Conservation (phyloP, 2,888 invertebrate species). For the Halocaridina rubra region DNA sequence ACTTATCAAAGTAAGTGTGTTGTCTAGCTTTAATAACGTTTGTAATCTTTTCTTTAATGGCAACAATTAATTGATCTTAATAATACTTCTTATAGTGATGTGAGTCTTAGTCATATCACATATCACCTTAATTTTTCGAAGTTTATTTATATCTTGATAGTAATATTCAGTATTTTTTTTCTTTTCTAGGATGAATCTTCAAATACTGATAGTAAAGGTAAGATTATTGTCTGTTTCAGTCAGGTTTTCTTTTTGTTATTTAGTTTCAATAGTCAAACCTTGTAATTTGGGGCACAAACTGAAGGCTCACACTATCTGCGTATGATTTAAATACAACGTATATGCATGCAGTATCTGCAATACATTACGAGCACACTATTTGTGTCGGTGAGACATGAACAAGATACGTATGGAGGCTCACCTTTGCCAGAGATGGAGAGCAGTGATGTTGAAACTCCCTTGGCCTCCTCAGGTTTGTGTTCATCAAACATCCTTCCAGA, state of each 20-base stretch:
- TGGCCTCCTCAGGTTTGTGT: too few relatives aligned
- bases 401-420: neutral
- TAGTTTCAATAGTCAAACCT: slow-evolving; percentile 23
- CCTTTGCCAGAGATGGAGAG: neutral
- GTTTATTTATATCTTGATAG: too few relatives aligned
- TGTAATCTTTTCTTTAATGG: too few relatives aligned
- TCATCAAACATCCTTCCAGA: too few relatives aligned
- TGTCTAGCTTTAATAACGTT: too few relatives aligned
- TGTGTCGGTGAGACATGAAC: slow-evolving; percentile 12
- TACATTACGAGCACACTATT: neutral
- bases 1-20: too few relatives aligned
- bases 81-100: too few relatives aligned
- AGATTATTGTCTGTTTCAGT: neutral
- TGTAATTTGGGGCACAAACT: slow-evolving; percentile 41
- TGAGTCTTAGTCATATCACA: too few relatives aligned
- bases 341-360: neutral
- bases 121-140: neutral
- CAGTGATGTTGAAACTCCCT: neutral
- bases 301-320: slow-evolving; percentile 37
- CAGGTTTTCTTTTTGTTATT: neutral
- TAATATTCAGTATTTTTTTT: too few relatives aligned
- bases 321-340: neutral
- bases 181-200: slow-evolving; percentile 52
- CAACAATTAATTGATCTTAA: too few relatives aligned
- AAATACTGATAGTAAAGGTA: slow-evolving; percentile 59